Base-by-base conservation (phyloP, 2,113 vertebrate genomes). In the Heliornis fulica region DNA sequence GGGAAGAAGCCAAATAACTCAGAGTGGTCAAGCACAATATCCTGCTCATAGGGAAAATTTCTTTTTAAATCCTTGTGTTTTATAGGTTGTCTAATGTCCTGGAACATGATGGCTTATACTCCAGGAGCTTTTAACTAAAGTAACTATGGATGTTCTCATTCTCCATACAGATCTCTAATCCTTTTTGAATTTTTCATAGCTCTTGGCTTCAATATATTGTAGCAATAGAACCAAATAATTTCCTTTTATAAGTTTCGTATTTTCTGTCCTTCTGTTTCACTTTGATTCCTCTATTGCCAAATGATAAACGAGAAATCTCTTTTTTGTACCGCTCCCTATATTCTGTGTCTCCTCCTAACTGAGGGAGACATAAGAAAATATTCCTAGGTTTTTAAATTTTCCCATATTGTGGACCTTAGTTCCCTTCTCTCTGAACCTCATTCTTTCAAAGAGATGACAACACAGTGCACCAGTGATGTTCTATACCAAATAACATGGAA, bases 111-210 rank as follows among this genome's bases (percentile, higher is more conserved):
- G 1, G 3, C 1, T 92, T 92, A 48, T 38, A 83, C 60, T 92
- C 11, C 61, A 92, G 57, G 26, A 91, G 60, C 69, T 89, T 87
- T 84, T 87, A 71, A 87, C 65, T 92, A 38, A 87, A 94, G 74
- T 65, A 89, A 69, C 53, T 72, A 16, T 76, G 57, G 36, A 85
- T 87, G 25, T 80, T 91, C 84, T 87, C 61, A 79, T 79, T 43
- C 65, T 89, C 89, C 36, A 36, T 40, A 79, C 53, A 75, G 87
- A 91, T 29, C 72, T 82, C n/a, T 53, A 84, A 95, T 61, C 28
- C 28, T 69, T 91, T 89, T 45, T 83, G 61, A 95, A 72, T 89
- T 57, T 75, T 91, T 66, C 83, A 91, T 63, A 94, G 45, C 61
- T 84, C 46, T 92, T 89, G 60, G 46, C 43, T 89, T 69, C 70